Base-by-base conservation (phyloP, 2,113 vertebrate genomes). In the Phaethornis superciliosus region DNA sequence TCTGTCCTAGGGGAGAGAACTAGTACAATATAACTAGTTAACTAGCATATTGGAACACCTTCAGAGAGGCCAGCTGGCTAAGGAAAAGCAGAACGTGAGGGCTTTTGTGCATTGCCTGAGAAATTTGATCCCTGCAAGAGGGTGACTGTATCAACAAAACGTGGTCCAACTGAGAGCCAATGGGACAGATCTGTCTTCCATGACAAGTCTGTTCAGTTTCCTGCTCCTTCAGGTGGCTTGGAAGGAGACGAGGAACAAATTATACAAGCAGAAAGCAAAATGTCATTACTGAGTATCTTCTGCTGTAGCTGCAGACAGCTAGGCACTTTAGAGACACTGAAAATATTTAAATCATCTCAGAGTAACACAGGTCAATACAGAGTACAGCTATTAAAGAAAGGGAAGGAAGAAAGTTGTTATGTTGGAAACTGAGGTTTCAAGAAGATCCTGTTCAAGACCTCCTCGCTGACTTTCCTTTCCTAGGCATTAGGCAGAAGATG, bases 361-460 rank as follows among this genome's bases (percentile, higher is more conserved):
- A 83, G 30, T 15, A 8, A 62, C 2, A 67, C 23, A 23, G 33
- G 64, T 83, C 1, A 4, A 10, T 55, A 30, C 0, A 7, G 71
- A 81, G 64, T 76, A 2, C 7, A 58, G 49, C 68, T 89, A 74
- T 4, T 70, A 91, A 33, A 83, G 75, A 80, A 40, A 59, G 74
- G 72, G 54, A 94, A 83, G 91, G 6, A 72, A 84, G 55, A 10
- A 63, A 70, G 70, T 7, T 81, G 89, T 80, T 67, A 24, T 28
- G 71, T 3, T 93, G 94, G 32, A 70, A 91, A 60, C 74, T 27
- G 82, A 85, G 52, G 70, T 85, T 77, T 94, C 87, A 77, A 59
- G 89, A 94, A 63, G 93, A 87, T 92, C 21, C 91, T 85, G 94
- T 54, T 74, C 91, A 83, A 95, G 85, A 85, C 23, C 85, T 92